Percentiles rank a stretch among this genome's conserved stretches.
Evolutionary conservation across 2,797 vertebrate genomes (phyloP).

Genomic region (Halcyon leucocephala): DNA sequence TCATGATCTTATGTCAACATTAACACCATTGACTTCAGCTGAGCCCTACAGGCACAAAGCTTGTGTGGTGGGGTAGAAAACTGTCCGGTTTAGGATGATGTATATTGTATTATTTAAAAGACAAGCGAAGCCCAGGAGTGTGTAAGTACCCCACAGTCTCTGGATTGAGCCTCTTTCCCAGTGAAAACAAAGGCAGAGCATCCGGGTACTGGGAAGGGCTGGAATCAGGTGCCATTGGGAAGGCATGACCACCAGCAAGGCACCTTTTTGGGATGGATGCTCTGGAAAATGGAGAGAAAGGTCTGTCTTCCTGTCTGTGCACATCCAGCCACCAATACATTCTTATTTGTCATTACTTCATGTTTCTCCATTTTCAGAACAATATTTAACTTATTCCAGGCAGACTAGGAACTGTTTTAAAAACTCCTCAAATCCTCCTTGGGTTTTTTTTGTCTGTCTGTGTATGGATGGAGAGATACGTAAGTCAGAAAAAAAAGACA

Average conservation of each 20-base stretch:
- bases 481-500: not conserved
- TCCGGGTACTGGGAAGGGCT: not conserved
- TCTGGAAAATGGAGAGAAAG: not conserved
- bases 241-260: not conserved
- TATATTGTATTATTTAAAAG: slow-evolving; percentile 26
- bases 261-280: not conserved
- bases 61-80: slow-evolving; percentile 13
- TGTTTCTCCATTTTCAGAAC: not conserved
- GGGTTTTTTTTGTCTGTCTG: not conserved
- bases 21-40: slow-evolving; percentile 49
- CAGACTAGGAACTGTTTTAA: not conserved
- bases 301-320: not conserved
- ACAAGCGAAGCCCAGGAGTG: not conserved
- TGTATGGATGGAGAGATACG: accelerated
- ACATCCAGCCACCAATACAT: not conserved
- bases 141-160: not conserved
- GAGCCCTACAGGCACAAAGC: slow-evolving; percentile 30
- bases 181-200: not conserved
- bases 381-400: not conserved
- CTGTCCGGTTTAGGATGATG: not conserved
- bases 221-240: not conserved
- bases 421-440: not conserved
- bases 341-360: not conserved
- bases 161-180: not conserved
- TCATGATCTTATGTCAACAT: slow-evolving; percentile 51